These are phyloP conservation scores for Drosophila suzukii DNA, from an alignment of 1,140 invertebrate species.

Conservation along the genomic window DNA sequence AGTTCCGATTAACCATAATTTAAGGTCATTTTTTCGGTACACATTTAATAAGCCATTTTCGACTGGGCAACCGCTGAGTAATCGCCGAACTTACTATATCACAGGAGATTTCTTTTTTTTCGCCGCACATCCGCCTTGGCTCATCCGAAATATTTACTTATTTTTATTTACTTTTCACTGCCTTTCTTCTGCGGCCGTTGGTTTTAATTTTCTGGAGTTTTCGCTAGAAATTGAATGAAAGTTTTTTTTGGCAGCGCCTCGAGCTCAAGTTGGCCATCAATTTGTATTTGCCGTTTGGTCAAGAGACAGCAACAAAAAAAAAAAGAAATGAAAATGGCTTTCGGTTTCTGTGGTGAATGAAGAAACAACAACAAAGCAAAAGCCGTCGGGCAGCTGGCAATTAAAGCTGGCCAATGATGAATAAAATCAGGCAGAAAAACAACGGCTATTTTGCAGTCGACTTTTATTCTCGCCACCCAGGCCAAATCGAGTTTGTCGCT, in stretches of 20 bases:
- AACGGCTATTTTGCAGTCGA: constrained; percentile 14
- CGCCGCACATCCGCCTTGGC: constrained; percentile 42
- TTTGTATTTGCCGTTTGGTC: constrained; percentile 38
- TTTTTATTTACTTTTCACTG: constrained; percentile 38
- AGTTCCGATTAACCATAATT: neutral
- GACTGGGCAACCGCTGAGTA: constrained; percentile 2
- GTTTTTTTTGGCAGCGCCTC: constrained; percentile 53
- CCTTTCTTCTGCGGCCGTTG: constrained; percentile 22
- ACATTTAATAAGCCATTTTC: neutral
- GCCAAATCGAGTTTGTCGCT: constrained; percentile 75
- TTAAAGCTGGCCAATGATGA: constrained; percentile 46
- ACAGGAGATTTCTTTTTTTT: constrained; percentile 33
- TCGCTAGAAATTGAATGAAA: constrained; percentile 72
- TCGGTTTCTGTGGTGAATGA: constrained; percentile 53
- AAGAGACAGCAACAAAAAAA: constrained; percentile 42
- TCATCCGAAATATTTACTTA: constrained; percentile 25
- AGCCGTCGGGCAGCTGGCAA: constrained; percentile 39
- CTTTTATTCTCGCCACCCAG: constrained; percentile 41
- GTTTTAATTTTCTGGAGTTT: constrained; percentile 52
- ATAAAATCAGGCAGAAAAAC: constrained; percentile 37
- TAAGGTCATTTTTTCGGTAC: neutral
- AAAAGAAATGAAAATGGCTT: constrained; percentile 55
- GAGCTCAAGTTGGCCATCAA: constrained; percentile 33
- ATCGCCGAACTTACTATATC: constrained; percentile 33
- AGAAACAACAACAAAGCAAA: constrained; percentile 29